Evolutionary conservation across 2,113 vertebrate genomes (phyloP).

Genomic region (Jaculus jaculus): DNA sequence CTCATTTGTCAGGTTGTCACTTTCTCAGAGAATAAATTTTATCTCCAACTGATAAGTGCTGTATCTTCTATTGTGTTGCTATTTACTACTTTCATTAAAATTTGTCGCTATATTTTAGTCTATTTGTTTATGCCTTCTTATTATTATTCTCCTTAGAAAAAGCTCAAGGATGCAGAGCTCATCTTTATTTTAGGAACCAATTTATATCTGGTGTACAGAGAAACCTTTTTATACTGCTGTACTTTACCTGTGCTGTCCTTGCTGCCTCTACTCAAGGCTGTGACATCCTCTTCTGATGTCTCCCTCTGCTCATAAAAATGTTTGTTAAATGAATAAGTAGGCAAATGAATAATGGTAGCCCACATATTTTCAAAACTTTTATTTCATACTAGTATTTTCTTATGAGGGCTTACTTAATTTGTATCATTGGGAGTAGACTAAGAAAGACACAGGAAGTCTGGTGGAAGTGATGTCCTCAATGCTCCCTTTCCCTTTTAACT

Average conservation of each 20-base stretch:
- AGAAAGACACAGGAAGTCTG: background rate
- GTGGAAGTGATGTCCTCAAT: background rate
- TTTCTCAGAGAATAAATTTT: background rate
- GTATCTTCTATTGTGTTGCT: background rate
- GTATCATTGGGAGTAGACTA: too few relatives aligned
- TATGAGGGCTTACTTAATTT: background rate
- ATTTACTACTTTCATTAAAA: background rate
- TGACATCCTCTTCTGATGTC: background rate
- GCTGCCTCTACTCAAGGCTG: background rate
- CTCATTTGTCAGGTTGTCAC: background rate
- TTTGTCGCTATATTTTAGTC: background rate
- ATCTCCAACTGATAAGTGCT: background rate
- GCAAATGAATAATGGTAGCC: background rate
- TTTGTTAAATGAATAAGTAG: background rate
- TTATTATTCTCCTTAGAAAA: background rate
- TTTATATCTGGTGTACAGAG: background rate
- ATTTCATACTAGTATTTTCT: background rate
- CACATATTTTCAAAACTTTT: background rate
- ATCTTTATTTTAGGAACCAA: background rate
- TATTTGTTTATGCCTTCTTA: background rate
- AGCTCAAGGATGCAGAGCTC: background rate
- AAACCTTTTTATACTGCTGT: background rate
- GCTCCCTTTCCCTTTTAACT: background rate
- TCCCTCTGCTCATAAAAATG: background rate
- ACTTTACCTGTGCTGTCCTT: background rate